These are phyloP conservation scores for Echinops telfairi DNA, from an alignment of 2,113 vertebrate genomes.

Conservation along the genomic window DNA sequence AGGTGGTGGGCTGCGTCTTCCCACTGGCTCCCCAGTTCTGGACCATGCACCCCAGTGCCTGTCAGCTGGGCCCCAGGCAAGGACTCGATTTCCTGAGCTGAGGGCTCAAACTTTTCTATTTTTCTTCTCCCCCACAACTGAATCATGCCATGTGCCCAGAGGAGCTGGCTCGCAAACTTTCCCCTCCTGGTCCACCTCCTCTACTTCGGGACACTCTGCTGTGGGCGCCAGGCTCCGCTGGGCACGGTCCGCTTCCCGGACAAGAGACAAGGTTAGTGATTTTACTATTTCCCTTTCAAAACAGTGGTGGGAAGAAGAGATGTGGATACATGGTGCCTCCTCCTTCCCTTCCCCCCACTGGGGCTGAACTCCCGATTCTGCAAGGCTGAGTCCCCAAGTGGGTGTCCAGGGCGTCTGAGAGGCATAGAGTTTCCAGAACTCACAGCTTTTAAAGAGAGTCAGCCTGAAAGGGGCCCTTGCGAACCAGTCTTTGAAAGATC, in stretches of 20 bases:
- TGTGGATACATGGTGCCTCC: background rate
- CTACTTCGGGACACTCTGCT: conserved; percentile 86
- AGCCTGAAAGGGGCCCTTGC: background rate
- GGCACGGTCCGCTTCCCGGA: conserved; percentile 87
- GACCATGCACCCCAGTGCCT: conserved; percentile 81
- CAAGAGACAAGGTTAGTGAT: conserved; percentile 93
- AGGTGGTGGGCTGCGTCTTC: conserved; percentile 68
- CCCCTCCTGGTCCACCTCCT: conserved; percentile 88
- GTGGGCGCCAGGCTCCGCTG: conserved; percentile 83
- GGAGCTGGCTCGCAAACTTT: conserved; percentile 85
- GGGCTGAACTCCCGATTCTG: background rate
- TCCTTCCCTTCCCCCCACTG: conserved; percentile 27
- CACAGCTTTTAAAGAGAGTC: background rate
- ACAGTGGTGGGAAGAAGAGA: background rate
- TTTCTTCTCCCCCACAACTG: conserved; percentile 74
- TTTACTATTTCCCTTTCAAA: conserved; percentile 62
- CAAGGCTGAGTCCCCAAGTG: background rate
- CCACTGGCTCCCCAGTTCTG: conserved; percentile 36
- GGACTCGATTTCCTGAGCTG: conserved; percentile 62
- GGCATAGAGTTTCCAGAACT: background rate
- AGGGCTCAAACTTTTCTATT: conserved; percentile 36
- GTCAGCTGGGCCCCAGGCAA: conserved; percentile 60
- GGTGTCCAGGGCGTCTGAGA: background rate
- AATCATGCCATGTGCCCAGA: conserved; percentile 92
- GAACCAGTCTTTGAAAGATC: background rate